Evolutionary conservation across 2,797 vertebrate species (phyloP), one percentile per base, ranked within the genome.

Genomic region (Sebastes umbrosus): DNA sequence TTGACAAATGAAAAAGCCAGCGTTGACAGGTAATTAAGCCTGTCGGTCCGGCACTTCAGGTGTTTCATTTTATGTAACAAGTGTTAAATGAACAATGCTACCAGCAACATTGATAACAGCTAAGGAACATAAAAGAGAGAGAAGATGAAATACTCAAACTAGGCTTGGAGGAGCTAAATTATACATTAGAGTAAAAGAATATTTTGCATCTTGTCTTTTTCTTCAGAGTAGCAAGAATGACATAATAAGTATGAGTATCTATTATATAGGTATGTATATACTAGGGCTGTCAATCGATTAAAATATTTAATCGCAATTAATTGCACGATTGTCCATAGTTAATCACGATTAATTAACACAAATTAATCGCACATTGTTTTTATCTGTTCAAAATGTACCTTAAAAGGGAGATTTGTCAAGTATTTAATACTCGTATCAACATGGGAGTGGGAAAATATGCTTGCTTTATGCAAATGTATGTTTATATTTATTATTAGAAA

Each of bases 41-140:
- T 20, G 58, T 65, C n/a, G 65, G 36, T 67, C 31, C 46, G 24
- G 24, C 65, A 50, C 43, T 60, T 59, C 8, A 27, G 63, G 65
- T 73, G 29, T 78, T 67, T 50, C 5, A 24, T 66, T 67, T 69
- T 54, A 76, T 79, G 32, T 75, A 75, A 77, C 24, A 74, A n/a
- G 29, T 73, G 29, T 69, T 62, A 77, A 77, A 64, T 29, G 3
- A 57, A 52, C 52, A 52, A 52, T 25, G 36, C 10, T 58, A n/a
- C 4, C 8, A 32, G 43, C 4, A 24, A 62, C 16, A 59, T 54
- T 18, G 22, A 75, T 18, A 36, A 27, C 22, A 32, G 24, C 4
- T 63, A n/a, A 18, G 10, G 46, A 22, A 29, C 20, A 52, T 39
- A 4, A 11, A 39, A 24, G 14, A 74, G 4, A 54, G 9, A 58